phyloP scores from a whole-genome alignment of 2,113 vertebrate species.

The Psettodes erumei region DNA sequence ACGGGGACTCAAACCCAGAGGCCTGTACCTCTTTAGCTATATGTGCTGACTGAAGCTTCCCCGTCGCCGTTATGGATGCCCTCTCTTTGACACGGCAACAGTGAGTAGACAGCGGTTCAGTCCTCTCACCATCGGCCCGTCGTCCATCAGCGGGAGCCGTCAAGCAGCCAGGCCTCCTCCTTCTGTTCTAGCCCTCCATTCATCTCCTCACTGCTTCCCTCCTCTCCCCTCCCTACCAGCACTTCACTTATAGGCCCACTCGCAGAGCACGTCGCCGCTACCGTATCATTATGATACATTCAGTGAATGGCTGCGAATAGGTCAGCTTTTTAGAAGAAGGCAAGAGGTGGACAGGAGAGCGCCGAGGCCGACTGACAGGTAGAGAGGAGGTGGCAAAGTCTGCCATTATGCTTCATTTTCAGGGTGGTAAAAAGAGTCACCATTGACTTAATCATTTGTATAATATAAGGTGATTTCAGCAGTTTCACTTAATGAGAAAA shows the following conservation, averaged over 20 bases:
- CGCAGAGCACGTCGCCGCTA: conserved; percentile 19
- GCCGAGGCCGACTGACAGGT: conserved; percentile 45
- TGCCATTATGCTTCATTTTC: conserved; percentile 67
- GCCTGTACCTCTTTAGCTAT: conserved; percentile 33
- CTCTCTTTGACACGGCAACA: conserved; percentile 57
- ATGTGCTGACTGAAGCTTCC: conserved; percentile 69
- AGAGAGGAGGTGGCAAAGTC: conserved; percentile 57
- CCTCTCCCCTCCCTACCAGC: neutral
- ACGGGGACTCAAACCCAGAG: conserved; percentile 42
- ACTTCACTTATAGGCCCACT: conserved; percentile 59
- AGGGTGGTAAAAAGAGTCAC: conserved; percentile 67
- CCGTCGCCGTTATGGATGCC: conserved; percentile 52
- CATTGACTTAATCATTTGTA: conserved; percentile 81
- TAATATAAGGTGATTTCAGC: conserved; percentile 79
- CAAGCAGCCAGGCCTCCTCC: conserved; percentile 32
- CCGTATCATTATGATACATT: conserved; percentile 69
- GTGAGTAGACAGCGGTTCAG: conserved; percentile 49
- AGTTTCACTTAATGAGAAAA: conserved; percentile 82
- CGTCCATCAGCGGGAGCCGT: conserved; percentile 53
- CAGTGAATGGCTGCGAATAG: conserved; percentile 51
- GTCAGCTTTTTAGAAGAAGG: conserved; percentile 57
- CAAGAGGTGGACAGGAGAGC: conserved; percentile 23
- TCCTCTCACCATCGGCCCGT: conserved; percentile 27
- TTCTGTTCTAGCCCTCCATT: conserved; percentile 14
- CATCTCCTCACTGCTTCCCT: neutral